A percentile compares a stretch with the other conserved stretches of the same genome.
These are phyloP conservation scores for Habrosyne pyritoides DNA, from an alignment of 2,888 invertebrate species.

Conservation along the genomic window DNA sequence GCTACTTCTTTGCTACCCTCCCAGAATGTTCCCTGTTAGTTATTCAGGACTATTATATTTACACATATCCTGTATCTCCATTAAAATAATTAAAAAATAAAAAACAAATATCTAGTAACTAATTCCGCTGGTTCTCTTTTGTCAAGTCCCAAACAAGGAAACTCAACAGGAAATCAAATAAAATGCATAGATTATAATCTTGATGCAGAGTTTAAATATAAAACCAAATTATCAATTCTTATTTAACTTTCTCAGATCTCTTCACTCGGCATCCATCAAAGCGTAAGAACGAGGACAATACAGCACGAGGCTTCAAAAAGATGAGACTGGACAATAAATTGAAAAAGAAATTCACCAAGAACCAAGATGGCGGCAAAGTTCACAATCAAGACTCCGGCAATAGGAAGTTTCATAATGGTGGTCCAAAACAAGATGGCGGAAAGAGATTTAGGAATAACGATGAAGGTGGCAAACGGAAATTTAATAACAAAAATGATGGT, in stretches of 20 bases:
- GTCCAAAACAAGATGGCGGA: constrained; percentile 32
- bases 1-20: too few relatives aligned
- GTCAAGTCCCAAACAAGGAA: too few relatives aligned
- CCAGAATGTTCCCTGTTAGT: too few relatives aligned
- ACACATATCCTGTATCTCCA: too few relatives aligned
- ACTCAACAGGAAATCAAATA: too few relatives aligned
- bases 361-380: constrained; percentile 30
- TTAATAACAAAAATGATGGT: constrained; percentile 36
- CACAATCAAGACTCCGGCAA: constrained; percentile 37
- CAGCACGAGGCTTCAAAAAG: constrained; percentile 71
- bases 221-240: constrained; percentile 8
- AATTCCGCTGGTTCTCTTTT: too few relatives aligned
- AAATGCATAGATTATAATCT: too few relatives aligned
- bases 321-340: constrained; percentile 72
- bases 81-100: too few relatives aligned
- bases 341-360: constrained; percentile 64
- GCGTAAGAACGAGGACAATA: constrained; percentile 61
- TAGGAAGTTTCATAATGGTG: constrained; percentile 28
- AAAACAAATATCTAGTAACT: too few relatives aligned
- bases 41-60: too few relatives aligned
- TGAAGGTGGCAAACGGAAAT: constrained; percentile 27
- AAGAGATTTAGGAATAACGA: constrained; percentile 37
- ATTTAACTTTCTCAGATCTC: constrained; percentile 53
- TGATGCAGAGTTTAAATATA: too few relatives aligned
- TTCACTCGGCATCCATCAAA: constrained; percentile 64